Evolutionary conservation across 2,888 invertebrate genomes (phyloP).

Genomic region (Schizaphis graminum): DNA sequence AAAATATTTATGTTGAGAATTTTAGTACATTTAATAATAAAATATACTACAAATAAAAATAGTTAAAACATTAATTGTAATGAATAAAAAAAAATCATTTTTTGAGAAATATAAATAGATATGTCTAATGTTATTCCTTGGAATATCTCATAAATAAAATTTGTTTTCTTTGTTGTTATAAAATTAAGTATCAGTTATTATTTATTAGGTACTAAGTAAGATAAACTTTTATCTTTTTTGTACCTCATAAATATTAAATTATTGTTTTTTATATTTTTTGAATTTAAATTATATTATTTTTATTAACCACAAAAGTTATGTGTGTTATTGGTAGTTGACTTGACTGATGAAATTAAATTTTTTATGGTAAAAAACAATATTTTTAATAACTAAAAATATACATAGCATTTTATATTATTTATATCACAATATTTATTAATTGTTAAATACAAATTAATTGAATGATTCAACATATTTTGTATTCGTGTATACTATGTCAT

Average conservation of each 20-base stretch:
- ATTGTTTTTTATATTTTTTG: neutral
- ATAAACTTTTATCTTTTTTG: neutral
- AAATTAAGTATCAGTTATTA: neutral
- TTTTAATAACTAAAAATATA: neutral
- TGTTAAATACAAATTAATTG: neutral
- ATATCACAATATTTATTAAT: neutral
- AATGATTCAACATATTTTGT: neutral
- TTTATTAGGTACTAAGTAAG: neutral
- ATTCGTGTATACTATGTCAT: neutral
- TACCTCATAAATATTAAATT: neutral
- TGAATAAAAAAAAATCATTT: neutral
- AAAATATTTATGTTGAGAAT: neutral
- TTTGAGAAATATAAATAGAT: neutral
- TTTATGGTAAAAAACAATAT: neutral
- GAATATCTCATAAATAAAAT: neutral
- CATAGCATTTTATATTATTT: neutral
- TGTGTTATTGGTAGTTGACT: conserved; percentile 55
- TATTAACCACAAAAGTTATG: conserved; percentile 33
- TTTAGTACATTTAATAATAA: neutral
- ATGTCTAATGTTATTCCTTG: conserved; percentile 1
- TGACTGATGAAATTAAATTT: conserved; percentile 25
- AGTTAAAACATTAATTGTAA: neutral
- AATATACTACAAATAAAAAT: neutral
- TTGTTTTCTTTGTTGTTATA: neutral
- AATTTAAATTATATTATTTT: neutral